phyloP scores from a whole-genome alignment of 1,140 invertebrate genomes.

The Trialeurodes vaporariorum region DNA sequence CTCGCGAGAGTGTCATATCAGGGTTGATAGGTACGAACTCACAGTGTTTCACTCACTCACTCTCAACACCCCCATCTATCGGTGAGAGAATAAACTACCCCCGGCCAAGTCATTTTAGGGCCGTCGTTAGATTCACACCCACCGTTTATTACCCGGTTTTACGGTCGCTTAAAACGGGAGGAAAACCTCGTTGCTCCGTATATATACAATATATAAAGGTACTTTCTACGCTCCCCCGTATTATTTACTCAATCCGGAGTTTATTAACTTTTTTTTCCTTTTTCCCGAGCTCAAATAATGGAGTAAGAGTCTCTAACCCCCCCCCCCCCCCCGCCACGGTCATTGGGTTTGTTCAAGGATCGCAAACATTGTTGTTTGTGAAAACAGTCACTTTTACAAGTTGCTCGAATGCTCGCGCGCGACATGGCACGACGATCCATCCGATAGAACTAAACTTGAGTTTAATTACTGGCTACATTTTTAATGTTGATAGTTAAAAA shows the following conservation, averaged over 20 bases:
- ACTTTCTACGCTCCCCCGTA: background rate
- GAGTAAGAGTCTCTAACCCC: too few species aligned
- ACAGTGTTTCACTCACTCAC: too few species aligned
- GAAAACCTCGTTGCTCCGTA: too few species aligned
- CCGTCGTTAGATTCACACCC: background rate
- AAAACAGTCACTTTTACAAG: background rate
- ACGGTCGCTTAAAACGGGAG: background rate
- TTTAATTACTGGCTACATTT: background rate
- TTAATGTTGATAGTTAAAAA: too few species aligned
- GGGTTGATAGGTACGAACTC: too few species aligned
- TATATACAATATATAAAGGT: background rate
- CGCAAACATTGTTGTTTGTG: background rate
- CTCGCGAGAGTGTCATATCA: too few species aligned
- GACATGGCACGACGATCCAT: background rate
- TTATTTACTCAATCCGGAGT: background rate
- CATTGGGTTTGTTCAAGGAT: too few species aligned
- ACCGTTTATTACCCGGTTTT: background rate
- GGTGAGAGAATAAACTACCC: too few species aligned
- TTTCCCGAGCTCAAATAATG: background rate
- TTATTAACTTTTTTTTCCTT: background rate
- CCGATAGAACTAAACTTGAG: background rate
- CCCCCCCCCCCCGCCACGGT: too few species aligned
- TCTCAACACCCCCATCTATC: too few species aligned
- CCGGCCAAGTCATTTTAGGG: too few species aligned
- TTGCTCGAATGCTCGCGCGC: background rate